These are phyloP conservation scores for Fulmarus glacialis DNA, from an alignment of 2,113 vertebrate species.

Conservation along the genomic window DNA sequence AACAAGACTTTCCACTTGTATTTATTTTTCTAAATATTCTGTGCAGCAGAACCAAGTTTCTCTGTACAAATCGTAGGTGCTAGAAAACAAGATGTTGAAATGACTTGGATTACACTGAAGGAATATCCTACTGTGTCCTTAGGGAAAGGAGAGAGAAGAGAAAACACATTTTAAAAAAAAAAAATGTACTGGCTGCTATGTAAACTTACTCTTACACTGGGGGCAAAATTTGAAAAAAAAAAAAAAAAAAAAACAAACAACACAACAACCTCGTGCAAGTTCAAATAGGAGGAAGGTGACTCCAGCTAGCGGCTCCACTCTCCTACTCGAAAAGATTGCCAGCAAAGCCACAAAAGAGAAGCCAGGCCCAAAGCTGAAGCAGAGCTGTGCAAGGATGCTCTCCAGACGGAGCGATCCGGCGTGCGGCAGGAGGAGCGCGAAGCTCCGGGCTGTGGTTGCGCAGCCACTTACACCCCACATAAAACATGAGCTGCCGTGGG, in stretches of 20 bases:
- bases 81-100: conserved; percentile 47
- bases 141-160: background rate
- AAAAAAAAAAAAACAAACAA: background rate
- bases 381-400: background rate
- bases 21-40: background rate
- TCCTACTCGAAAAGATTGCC: background rate
- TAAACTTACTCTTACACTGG: background rate
- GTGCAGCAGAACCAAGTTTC: background rate
- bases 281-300: background rate
- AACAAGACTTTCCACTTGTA: background rate
- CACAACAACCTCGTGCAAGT: background rate
- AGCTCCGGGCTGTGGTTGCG: background rate
- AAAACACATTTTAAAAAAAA: background rate
- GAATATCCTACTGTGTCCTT: background rate
- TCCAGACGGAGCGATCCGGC: accelerated
- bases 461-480: background rate
- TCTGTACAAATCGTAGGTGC: background rate
- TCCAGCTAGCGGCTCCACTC: background rate
- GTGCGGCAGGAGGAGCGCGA: background rate
- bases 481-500: background rate
- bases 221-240: background rate
- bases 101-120: background rate
- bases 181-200: background rate
- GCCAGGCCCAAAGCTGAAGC: background rate
- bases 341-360: background rate